Conservation (phyloP, 2,113 vertebrate species). For the Athene cunicularia region DNA sequence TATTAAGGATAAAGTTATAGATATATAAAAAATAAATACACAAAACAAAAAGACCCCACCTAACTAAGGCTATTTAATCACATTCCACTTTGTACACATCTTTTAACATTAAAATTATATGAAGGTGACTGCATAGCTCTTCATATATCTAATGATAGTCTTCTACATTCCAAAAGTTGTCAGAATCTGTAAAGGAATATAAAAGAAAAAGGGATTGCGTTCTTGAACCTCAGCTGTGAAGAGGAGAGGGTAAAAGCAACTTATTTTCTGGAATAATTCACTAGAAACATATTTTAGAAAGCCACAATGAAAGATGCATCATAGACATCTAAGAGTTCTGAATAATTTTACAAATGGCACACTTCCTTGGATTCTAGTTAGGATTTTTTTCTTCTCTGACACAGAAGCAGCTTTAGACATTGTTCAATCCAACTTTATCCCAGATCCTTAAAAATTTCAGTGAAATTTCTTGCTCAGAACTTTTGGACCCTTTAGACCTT, state of each 20-base stretch:
- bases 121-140: not conserved
- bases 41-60: not conserved
- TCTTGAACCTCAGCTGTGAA: not conserved
- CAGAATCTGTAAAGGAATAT: not conserved
- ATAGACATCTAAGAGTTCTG: not conserved
- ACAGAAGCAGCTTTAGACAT: not conserved
- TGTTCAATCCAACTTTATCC: not conserved
- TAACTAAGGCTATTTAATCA: not conserved
- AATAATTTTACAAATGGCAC: not conserved
- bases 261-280: not conserved
- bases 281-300: not conserved
- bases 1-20: not conserved
- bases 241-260: not conserved
- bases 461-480: not conserved
- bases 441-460: not conserved
- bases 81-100: not conserved
- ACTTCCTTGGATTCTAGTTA: not conserved
- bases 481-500: not conserved
- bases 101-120: not conserved
- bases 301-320: not conserved
- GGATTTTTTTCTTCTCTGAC: not conserved
- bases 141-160: not conserved
- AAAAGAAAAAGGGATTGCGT: not conserved
- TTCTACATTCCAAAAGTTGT: not conserved
- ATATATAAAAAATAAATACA: not conserved